A percentile compares a stretch with the other conserved stretches of the same genome.
Conservation (phyloP, 2,888 invertebrate species). For the Melieria crassipennis region DNA sequence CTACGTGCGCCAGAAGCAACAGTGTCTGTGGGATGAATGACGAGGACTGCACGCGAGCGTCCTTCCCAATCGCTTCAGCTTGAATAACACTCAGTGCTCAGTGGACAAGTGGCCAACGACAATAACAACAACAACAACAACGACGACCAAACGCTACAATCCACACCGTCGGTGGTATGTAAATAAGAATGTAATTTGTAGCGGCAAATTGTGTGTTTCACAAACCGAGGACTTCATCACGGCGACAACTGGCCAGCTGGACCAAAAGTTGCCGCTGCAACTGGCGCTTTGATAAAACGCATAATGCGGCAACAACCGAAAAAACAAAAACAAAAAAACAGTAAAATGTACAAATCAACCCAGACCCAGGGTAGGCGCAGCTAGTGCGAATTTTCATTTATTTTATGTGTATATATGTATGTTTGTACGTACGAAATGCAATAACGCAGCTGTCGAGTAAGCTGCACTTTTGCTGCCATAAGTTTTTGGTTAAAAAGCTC, state of each 20-base stretch:
- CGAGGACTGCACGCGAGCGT: constrained; percentile 57
- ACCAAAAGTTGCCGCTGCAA: constrained; percentile 24
- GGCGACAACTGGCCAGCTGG: constrained; percentile 11
- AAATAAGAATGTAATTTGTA: constrained; percentile 24
- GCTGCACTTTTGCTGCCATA: too few relatives aligned
- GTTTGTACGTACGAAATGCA: too few relatives aligned
- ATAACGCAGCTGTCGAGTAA: too few relatives aligned
- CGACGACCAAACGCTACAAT: background rate
- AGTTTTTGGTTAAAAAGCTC: too few relatives aligned
- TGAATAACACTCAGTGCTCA: constrained; percentile 23
- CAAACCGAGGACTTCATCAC: background rate
- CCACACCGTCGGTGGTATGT: constrained; percentile 25
- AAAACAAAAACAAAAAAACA: too few relatives aligned
- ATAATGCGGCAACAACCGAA: too few relatives aligned
- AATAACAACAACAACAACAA: constrained; percentile 28
- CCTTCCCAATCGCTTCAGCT: constrained; percentile 13
- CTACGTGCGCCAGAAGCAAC: constrained; percentile 83
- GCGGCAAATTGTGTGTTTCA: constrained; percentile 23
- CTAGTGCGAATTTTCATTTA: too few relatives aligned
- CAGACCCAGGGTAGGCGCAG: too few relatives aligned
- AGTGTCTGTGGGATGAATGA: constrained; percentile 85
- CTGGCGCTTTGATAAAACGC: constrained; percentile 1
- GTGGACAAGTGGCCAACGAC: constrained; percentile 41
- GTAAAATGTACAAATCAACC: too few relatives aligned
- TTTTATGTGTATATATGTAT: too few relatives aligned